phyloP scores from a whole-genome alignment of 2,113 vertebrate species.

The Tinamus guttatus region DNA sequence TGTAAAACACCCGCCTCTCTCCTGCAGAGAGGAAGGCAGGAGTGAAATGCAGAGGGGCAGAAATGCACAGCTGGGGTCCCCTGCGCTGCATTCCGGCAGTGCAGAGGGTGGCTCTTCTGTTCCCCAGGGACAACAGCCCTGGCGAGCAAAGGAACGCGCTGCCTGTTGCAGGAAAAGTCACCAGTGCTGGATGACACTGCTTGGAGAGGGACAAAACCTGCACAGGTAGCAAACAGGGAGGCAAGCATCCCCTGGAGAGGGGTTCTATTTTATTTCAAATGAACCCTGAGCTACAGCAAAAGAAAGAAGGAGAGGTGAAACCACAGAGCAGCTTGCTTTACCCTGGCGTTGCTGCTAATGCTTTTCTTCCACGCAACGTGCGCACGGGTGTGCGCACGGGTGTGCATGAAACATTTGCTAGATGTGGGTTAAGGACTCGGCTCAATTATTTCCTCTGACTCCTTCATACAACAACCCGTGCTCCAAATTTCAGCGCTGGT shows the following conservation, averaged over 20 bases:
- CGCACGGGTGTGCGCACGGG: background rate
- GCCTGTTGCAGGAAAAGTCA: background rate
- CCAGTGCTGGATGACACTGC: background rate
- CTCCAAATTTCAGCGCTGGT: conserved; percentile 39
- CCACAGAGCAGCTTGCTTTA: background rate
- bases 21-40: background rate
- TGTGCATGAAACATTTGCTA: background rate
- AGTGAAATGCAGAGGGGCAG: background rate
- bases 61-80: background rate
- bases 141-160: background rate
- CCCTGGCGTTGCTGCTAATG: background rate
- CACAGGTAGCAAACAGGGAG: background rate
- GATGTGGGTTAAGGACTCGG: background rate
- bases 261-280: background rate
- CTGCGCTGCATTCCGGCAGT: background rate
- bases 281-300: background rate
- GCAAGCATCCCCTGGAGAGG: background rate
- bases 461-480: background rate
- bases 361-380: accelerated
- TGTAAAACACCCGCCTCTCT: background rate
- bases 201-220: background rate
- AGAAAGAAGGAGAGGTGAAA: background rate
- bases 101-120: background rate
- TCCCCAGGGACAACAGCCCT: background rate
- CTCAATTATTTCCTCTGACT: conserved; percentile 22